Percentiles rank a stretch among this genome's conserved stretches.
Evolutionary conservation across 2,888 invertebrate species (phyloP).

Genomic region (Philereme transversata): DNA sequence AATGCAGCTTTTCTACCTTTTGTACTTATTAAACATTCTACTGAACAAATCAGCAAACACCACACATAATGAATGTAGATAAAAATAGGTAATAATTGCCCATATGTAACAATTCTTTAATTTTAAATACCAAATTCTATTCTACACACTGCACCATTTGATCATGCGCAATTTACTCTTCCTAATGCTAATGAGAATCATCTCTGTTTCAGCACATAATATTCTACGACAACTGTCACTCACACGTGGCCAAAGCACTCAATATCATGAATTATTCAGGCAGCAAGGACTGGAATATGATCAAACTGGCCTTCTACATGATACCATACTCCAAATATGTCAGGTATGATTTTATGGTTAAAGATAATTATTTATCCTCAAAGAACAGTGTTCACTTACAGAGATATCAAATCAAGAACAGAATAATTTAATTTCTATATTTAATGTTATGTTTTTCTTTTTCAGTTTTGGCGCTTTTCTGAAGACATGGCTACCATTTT

Average conservation of each 20-base stretch:
- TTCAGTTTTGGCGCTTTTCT: conserved; percentile 86
- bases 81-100: too few species aligned
- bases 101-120: too few species aligned
- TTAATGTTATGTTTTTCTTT: conserved; percentile 37
- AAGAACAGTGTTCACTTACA: too few species aligned
- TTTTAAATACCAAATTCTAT: too few species aligned
- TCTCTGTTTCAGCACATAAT: conserved; percentile 90
- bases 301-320: conserved; percentile 92
- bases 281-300: conserved; percentile 95
- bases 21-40: too few species aligned
- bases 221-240: conserved; percentile 99
- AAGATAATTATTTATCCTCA: neutral
- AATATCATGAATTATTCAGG: conserved; percentile 95
- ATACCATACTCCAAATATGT: conserved; percentile 90
- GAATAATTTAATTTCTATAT: too few species aligned
- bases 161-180: too few species aligned
- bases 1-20: too few species aligned
- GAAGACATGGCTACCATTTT: conserved; percentile 94
- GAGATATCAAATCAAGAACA: too few species aligned
- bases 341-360: conserved; percentile 67
- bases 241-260: conserved; percentile 97
- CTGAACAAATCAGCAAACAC: too few species aligned
- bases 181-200: neutral
- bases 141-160: too few species aligned
- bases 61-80: too few species aligned